Conservation (phyloP, 1,140 invertebrate genomes). For the Choristoneura fumiferana region DNA sequence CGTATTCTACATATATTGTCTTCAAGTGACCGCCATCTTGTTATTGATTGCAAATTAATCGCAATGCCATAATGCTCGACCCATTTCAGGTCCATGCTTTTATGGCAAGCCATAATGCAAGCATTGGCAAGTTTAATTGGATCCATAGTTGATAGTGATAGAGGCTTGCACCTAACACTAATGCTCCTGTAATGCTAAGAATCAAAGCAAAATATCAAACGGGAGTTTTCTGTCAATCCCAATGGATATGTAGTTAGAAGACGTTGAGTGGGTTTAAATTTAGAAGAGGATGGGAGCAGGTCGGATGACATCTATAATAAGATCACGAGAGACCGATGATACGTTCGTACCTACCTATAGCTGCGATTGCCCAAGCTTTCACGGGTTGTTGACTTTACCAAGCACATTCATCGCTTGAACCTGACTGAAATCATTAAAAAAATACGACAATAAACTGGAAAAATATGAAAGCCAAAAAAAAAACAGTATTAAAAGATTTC, state of each 20-base stretch:
- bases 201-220: too few species aligned
- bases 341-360: slow-evolving; percentile 42
- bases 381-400: slow-evolving; percentile 68
- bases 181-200: too few species aligned
- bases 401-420: slow-evolving; percentile 20
- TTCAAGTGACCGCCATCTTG: slow-evolving; percentile 40
- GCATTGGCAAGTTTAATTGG: too few species aligned
- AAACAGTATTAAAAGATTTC: too few species aligned
- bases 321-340: slow-evolving; percentile 65
- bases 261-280: slow-evolving; percentile 63
- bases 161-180: neutral
- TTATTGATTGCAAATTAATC: slow-evolving; percentile 63
- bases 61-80: slow-evolving; percentile 30
- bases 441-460: too few species aligned
- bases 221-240: slow-evolving; percentile 31
- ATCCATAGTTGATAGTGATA: neutral
- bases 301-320: slow-evolving; percentile 77
- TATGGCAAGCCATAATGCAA: too few species aligned
- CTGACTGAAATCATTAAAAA: neutral
- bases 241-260: slow-evolving; percentile 38
- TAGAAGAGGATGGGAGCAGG: slow-evolving; percentile 73
- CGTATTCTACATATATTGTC: slow-evolving; percentile 64
- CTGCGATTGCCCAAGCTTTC: slow-evolving; percentile 60
- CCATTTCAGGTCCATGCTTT: slow-evolving; percentile 30
- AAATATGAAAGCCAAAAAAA: too few species aligned